Evolutionary conservation across 2,888 invertebrate genomes (phyloP), one percentile per base, ranked within the genome.

Genomic region (Macrophya alboannulata): DNA sequence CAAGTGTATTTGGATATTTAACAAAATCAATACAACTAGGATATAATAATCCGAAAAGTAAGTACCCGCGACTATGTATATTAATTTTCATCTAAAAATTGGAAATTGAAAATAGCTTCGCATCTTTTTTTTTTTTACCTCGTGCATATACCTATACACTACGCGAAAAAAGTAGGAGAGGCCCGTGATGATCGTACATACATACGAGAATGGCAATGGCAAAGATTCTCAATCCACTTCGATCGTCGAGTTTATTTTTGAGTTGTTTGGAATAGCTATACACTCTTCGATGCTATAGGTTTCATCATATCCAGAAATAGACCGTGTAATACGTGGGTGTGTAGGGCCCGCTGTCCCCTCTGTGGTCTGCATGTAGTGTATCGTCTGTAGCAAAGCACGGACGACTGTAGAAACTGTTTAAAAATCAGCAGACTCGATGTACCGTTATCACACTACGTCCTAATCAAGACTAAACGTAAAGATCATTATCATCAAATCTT

Each of bases 291-390:
- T 86, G 84, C 85, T 90, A 89, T 91, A 88, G 87, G 88, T 88
- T 87, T 87, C 91, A 92, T 92, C 92, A 92, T 91, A 91, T 91
- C 92, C 92, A 90, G 91, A 92, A 92, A 92, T 92, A 92, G 92
- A 68, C 88, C 85, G 89, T 86, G 87, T 86, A 88, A 89, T 87
- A 86, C 79, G 86, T 86, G 79, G 81, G 81, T 91, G 90, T 87
- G 90, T 90, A 88, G 90, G 71, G 83, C 45, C 83, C 71, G 25
- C 68, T 83, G 83, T 71, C 68, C 83, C 68, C 68, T 83, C 68
- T 68, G 83, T 51, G 68, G 55, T 55, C 59, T 82, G 65, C 21
- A 65, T 83, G 83, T 83, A 83, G 83, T 68, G 68, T 71, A 71
- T 83, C 68, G 83, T 71, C 83, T 65, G 83, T 83, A 51, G 48